These are phyloP conservation scores for Theropithecus gelada DNA, from an alignment of 2,113 vertebrate genomes.

Conservation along the genomic window DNA sequence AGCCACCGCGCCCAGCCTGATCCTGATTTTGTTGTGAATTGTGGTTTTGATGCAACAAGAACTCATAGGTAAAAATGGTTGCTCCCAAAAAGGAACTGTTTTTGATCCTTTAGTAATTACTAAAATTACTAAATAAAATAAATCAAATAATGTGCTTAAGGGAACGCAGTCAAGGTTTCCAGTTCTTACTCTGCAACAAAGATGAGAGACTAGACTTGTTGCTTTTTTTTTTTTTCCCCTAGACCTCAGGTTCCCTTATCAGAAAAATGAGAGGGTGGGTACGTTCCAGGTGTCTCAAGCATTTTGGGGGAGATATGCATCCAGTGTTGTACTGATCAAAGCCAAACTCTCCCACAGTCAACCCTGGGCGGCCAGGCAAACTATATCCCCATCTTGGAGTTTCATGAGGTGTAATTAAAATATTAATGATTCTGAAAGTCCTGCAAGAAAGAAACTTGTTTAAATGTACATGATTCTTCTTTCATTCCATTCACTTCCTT, in stretches of 20 bases:
- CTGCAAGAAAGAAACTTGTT: neutral
- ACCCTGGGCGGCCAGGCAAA: accelerated
- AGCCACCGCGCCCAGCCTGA: no score
- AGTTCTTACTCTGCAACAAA: neutral
- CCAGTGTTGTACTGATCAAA: accelerated
- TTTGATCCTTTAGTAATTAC: no score
- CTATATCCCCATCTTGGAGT: neutral
- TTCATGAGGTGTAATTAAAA: neutral
- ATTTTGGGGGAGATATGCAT: no score
- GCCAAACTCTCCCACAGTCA: neutral
- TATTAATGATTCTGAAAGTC: neutral
- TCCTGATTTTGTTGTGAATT: neutral
- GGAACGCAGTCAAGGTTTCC: neutral
- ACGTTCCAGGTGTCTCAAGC: neutral
- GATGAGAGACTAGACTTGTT: no score
- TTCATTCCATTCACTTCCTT: neutral
- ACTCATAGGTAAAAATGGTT: no score
- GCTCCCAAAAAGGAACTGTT: accelerated
- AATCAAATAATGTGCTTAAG: neutral
- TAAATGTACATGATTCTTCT: neutral
- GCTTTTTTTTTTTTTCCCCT: neutral
- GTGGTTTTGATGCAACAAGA: neutral
- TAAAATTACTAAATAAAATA: accelerated
- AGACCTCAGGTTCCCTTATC: neutral
- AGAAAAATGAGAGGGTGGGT: neutral